Conservation (phyloP, 1,140 invertebrate species). For the Wiebesia pumilae region DNA sequence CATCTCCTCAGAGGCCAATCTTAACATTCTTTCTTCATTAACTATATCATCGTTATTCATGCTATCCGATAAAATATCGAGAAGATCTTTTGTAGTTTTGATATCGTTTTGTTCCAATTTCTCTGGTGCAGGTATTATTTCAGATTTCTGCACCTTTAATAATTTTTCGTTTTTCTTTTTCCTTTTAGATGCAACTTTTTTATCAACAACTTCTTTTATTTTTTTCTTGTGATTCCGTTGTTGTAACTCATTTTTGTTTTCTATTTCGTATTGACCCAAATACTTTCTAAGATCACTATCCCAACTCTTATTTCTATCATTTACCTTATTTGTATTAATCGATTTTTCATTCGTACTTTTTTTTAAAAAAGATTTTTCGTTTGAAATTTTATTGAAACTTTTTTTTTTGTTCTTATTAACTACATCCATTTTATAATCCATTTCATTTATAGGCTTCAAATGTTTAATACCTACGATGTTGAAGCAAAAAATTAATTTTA, state of each 20-base stretch:
- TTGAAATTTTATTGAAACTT: not conserved
- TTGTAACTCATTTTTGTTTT: not conserved
- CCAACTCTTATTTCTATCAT: slow-evolving; percentile 21
- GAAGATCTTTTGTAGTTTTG: not conserved
- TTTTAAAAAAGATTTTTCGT: not conserved
- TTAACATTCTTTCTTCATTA: slow-evolving; percentile 5
- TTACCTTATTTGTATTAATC: not conserved
- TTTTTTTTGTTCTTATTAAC: not conserved
- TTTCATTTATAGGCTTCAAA: not conserved
- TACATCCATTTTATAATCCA: not conserved
- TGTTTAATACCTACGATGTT: not conserved
- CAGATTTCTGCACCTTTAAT: not conserved
- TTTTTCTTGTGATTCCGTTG: slow-evolving; percentile 12
- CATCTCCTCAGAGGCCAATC: slow-evolving; percentile 17
- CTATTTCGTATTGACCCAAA: not conserved
- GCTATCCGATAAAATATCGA: slow-evolving; percentile 36
- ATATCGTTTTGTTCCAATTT: not conserved
- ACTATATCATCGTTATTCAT: not conserved
- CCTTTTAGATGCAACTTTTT: slow-evolving; percentile 1
- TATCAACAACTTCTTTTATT: not conserved
- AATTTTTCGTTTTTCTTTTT: not conserved
- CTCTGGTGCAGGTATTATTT: not conserved
- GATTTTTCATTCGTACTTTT: not conserved
- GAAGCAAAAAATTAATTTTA: not conserved
- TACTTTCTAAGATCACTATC: slow-evolving; percentile 24